Evolutionary conservation across 2,888 invertebrate species (phyloP), one percentile per base, ranked within the genome.

Genomic region (Elysia crispata): DNA sequence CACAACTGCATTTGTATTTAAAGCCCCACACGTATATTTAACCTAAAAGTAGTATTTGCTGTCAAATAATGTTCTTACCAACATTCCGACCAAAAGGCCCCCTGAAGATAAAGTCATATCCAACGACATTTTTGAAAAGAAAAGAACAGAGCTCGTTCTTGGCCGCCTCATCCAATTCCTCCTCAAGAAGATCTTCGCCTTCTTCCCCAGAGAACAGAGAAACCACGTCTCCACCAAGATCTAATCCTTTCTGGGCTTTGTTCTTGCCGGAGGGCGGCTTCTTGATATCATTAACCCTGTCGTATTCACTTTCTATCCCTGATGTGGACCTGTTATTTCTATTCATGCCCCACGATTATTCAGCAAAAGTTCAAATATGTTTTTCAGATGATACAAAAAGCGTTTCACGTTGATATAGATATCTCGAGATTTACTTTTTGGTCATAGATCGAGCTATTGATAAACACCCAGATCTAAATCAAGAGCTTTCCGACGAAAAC

Each of bases 31-130:
- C n/a, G 15, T 28, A 62, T 20, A 25, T 0, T 20, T 62, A 20
- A n/a, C 11, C n/a, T 54, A 54, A 18, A 13, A 54, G 13, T 54
- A 54, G 15, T 54, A 15, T 73, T 25, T 60, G 25, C 8, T 54
- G 73, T 20, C 73, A 60, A 25, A 1, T 5, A 73, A n/a, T 13
- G 1, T 20, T n/a, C 76, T 18, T 76, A 76, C 76, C 67, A 20
- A 76, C 25, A 50, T 76, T 76, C 23, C 30, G 49, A 18, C 76
- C 76, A 57, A 31, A 77, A 8, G 77, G 77, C 5, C 77, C 77
- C n/a, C 23, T 77, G 33, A 23, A 77, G 41, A 70, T 25, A 28
- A 77, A 60, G 31, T 78, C 74, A 18, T 6, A 28, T 28, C 74
- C 74, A 8, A 72, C 49, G 18, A 66, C 41, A 49, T 79, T 54